phyloP scores from a whole-genome alignment of 1,140 invertebrate species.

The Hestina assimilis region DNA sequence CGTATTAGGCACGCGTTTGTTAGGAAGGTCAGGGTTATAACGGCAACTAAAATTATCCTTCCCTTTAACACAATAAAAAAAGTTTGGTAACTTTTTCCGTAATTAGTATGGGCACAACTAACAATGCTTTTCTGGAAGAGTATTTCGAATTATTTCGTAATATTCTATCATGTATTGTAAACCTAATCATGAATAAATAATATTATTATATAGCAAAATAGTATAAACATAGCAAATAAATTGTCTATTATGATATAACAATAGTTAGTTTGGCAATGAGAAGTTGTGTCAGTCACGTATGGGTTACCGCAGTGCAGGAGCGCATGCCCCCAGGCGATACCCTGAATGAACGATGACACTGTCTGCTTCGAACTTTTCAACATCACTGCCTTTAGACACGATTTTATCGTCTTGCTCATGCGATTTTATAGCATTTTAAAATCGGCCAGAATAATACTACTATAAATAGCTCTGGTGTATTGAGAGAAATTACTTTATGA shows the following conservation, averaged over 20 bases:
- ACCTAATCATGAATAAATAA: no score
- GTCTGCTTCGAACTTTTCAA: conserved; percentile 10
- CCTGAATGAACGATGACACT: background rate
- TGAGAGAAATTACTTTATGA: no score
- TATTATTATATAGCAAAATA: no score
- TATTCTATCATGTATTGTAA: no score
- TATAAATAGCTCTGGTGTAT: no score
- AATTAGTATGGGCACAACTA: background rate
- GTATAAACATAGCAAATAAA: background rate
- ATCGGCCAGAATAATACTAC: no score
- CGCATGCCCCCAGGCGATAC: conserved; percentile 31
- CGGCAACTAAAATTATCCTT: conserved; percentile 20
- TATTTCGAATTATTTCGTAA: no score
- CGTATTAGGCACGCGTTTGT: conserved; percentile 41
- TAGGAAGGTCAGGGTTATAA: conserved; percentile 67
- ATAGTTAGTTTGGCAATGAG: conserved; percentile 9
- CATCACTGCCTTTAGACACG: background rate
- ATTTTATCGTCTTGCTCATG: background rate
- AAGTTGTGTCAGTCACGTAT: conserved; percentile 22
- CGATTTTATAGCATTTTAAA: no score
- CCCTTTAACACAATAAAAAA: background rate
- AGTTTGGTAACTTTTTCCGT: background rate
- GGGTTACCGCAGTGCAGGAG: conserved; percentile 64
- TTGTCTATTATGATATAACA: background rate
- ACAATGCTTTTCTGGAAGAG: no score